phyloP scores from a whole-genome alignment of 2,797 vertebrate genomes.

The Tenualosa ilisha region DNA sequence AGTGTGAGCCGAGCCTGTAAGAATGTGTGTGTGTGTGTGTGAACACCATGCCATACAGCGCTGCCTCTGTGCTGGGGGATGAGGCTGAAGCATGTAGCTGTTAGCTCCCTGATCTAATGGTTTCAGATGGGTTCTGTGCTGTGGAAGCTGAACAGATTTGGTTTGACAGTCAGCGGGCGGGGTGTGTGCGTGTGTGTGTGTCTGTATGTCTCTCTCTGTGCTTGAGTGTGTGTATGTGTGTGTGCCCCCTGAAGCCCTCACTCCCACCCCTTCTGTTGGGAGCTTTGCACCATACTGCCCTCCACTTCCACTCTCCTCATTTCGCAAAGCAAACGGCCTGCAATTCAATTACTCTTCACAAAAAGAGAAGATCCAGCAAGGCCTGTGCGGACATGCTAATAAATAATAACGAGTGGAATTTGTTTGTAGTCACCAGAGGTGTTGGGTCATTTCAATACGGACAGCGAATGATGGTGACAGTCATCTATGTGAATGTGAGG shows the following conservation, averaged over 20 bases:
- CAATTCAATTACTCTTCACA: conserved; percentile 38
- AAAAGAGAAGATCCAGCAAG: neutral
- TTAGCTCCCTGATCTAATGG: conserved; percentile 42
- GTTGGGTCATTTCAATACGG: conserved; percentile 11
- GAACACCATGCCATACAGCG: conserved; percentile 25
- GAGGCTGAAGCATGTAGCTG: conserved; percentile 27
- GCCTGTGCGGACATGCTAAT: neutral
- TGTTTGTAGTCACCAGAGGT: conserved; percentile 3
- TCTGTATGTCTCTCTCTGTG: neutral
- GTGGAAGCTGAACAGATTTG: conserved; percentile 40
- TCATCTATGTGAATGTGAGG: conserved; percentile 2
- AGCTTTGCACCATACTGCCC: conserved; percentile 17
- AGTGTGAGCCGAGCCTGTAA: neutral
- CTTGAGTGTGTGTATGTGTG: neutral
- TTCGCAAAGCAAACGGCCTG: conserved; percentile 44
- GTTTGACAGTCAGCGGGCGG: conserved; percentile 32
- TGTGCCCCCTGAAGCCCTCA: neutral
- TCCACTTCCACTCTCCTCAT: conserved; percentile 35
- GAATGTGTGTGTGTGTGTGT: neutral
- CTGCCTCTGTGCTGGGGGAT: conserved; percentile 19
- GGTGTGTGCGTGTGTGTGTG: neutral
- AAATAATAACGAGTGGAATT: neutral
- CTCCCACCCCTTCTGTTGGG: conserved; percentile 37
- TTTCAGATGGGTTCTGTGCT: conserved; percentile 38
- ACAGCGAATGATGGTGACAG: neutral